Evolutionary conservation across 2,888 invertebrate species (phyloP).

Genomic region (Sclerodermus sp.): DNA sequence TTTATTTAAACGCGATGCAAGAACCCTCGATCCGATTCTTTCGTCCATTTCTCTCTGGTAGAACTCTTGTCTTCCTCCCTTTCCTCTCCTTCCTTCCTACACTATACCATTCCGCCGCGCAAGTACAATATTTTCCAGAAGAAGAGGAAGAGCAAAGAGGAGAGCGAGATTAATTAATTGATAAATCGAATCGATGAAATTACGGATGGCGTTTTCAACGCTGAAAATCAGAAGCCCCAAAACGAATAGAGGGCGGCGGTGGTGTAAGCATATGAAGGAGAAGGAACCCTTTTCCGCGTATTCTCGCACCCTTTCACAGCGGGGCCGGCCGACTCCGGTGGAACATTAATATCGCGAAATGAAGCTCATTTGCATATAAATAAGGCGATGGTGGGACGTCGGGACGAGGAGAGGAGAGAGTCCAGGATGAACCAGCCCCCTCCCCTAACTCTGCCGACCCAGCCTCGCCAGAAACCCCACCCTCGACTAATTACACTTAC

Average conservation of each 20-base stretch:
- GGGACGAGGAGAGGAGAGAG: conserved; percentile 34
- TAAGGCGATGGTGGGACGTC: conserved; percentile 64
- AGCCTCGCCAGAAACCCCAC: conserved; percentile 42
- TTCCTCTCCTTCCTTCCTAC: no score
- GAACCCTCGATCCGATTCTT: no score
- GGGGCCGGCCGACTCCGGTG: conserved; percentile 43
- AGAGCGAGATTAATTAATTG: no score
- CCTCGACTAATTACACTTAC: conserved; percentile 57
- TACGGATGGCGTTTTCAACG: conserved; percentile 8
- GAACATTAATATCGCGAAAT: conserved; percentile 86
- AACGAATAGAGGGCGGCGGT: conserved; percentile 41
- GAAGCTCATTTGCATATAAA: conserved; percentile 90
- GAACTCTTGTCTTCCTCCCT: no score
- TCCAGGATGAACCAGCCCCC: conserved; percentile 46
- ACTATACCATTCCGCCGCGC: no score
- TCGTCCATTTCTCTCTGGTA: no score
- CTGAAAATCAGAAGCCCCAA: conserved; percentile 6
- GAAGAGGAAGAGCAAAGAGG: no score
- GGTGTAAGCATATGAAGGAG: conserved; percentile 50
- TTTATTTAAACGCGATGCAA: no score
- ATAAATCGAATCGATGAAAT: not conserved
- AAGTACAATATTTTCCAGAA: no score
- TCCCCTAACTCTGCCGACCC: conserved; percentile 12
- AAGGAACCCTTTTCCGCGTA: conserved; percentile 50
- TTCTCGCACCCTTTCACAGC: conserved; percentile 35